Conservation (phyloP, 2,888 invertebrate genomes). For the Scaptomyza reducta region DNA sequence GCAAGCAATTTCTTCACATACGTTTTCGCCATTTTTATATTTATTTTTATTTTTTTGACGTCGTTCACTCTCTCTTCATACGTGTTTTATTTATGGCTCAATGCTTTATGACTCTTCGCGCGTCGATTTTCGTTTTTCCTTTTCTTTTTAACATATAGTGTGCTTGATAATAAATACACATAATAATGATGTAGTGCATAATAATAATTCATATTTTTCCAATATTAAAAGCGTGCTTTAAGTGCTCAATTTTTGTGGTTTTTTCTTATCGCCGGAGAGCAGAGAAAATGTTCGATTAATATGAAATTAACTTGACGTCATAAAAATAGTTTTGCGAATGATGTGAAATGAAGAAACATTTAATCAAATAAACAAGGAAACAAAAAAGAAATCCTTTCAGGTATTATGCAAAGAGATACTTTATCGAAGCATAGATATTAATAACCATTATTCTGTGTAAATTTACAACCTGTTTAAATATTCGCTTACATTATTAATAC, state of each 20-base stretch:
- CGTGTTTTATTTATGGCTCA: constrained; percentile 28
- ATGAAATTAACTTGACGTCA: not conserved
- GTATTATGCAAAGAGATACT: no score
- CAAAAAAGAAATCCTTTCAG: no score
- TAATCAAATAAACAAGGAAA: no score
- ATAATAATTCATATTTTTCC: not conserved
- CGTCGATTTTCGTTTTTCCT: no score
- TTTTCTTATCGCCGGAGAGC: not conserved
- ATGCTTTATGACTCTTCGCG: constrained; percentile 1
- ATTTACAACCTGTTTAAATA: no score
- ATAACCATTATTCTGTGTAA: no score
- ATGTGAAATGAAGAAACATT: no score
- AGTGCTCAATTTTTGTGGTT: not conserved
- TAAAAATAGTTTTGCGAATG: no score
- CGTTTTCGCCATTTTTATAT: not conserved
- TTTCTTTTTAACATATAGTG: constrained; percentile 5
- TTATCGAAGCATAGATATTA: no score
- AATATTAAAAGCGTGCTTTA: constrained; percentile 16
- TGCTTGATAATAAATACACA: constrained; percentile 8
- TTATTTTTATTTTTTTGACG: not conserved
- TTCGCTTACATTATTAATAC: no score
- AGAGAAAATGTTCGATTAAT: not conserved
- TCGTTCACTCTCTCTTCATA: not conserved
- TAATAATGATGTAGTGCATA: constrained; percentile 12
- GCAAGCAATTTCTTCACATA: constrained; percentile 30